Evolutionary conservation across 2,888 invertebrate species (phyloP).

Genomic region (Schizotus pectinicornis): DNA sequence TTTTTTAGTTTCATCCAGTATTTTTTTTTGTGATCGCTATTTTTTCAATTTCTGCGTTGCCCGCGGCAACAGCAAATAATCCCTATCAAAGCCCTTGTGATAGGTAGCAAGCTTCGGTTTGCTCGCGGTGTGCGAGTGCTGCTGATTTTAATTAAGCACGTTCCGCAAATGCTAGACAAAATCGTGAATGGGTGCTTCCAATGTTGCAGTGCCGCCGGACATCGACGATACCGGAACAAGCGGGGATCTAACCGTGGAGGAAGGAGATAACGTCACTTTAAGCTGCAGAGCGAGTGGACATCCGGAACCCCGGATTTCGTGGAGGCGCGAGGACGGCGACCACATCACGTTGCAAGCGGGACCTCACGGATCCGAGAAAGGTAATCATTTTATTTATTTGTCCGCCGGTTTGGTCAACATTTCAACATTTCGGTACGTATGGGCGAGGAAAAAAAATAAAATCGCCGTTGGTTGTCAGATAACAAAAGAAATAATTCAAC

Average conservation of each 20-base stretch:
- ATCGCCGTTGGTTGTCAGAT: neutral
- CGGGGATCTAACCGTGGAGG: constrained; percentile 65
- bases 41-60: too few species aligned
- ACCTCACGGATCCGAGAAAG: constrained; percentile 56
- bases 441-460: neutral
- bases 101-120: too few species aligned
- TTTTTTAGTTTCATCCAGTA: too few species aligned
- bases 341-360: constrained; percentile 56
- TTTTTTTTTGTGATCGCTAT: too few species aligned
- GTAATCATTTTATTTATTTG: constrained; percentile 43
- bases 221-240: constrained; percentile 67
- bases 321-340: constrained; percentile 66
- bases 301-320: constrained; percentile 65
- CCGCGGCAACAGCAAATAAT: too few species aligned
- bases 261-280: constrained; percentile 68
- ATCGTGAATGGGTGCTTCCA: too few species aligned
- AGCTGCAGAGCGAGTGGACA: constrained; percentile 65
- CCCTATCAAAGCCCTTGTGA: too few species aligned
- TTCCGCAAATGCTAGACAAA: too few species aligned
- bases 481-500: too few species aligned
- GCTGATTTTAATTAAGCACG: too few species aligned
- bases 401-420: neutral
- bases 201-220: constrained; percentile 65
- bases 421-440: neutral
- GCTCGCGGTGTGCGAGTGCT: too few species aligned